Percentiles rank a stretch among this genome's conserved stretches.
phyloP scores from a whole-genome alignment of 2,888 invertebrate genomes.

The Automeris io region DNA sequence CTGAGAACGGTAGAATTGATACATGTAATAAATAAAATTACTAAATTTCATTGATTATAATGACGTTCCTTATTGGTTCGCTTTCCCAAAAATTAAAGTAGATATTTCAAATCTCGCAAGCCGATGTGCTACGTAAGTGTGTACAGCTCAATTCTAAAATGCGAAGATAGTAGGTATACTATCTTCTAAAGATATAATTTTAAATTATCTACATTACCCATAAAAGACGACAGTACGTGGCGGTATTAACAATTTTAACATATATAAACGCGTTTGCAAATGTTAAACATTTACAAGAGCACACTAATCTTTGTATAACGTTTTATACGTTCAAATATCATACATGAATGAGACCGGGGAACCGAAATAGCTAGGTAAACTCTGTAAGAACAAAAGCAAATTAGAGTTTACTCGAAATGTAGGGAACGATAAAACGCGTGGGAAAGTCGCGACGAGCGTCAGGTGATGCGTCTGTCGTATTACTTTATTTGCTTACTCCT shows the following conservation, averaged over 20 bases:
- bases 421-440: slow-evolving; percentile 45
- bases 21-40: too few relatives aligned
- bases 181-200: slow-evolving; percentile 13
- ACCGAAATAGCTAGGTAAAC: slow-evolving; percentile 46
- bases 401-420: slow-evolving; percentile 36
- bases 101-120: too few relatives aligned
- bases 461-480: slow-evolving; percentile 46
- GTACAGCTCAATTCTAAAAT: too few relatives aligned
- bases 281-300: slow-evolving; percentile 19
- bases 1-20: too few relatives aligned
- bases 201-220: slow-evolving; percentile 18
- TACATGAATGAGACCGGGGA: slow-evolving; percentile 35
- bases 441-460: slow-evolving; percentile 40
- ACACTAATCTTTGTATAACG: slow-evolving; percentile 33
- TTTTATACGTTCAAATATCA: slow-evolving; percentile 44
- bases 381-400: slow-evolving; percentile 62
- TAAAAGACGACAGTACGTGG: slow-evolving; percentile 14
- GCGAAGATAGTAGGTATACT: slow-evolving; percentile 8
- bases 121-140: too few relatives aligned
- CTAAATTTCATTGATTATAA: too few relatives aligned
- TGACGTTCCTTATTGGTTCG: too few relatives aligned
- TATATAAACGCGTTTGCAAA: slow-evolving; percentile 26
- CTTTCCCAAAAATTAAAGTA: too few relatives aligned
- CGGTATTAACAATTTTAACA: slow-evolving; percentile 27
- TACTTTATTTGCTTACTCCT: slow-evolving; percentile 49